phyloP scores from a whole-genome alignment of 2,888 invertebrate genomes.

The Eilema caniola region DNA sequence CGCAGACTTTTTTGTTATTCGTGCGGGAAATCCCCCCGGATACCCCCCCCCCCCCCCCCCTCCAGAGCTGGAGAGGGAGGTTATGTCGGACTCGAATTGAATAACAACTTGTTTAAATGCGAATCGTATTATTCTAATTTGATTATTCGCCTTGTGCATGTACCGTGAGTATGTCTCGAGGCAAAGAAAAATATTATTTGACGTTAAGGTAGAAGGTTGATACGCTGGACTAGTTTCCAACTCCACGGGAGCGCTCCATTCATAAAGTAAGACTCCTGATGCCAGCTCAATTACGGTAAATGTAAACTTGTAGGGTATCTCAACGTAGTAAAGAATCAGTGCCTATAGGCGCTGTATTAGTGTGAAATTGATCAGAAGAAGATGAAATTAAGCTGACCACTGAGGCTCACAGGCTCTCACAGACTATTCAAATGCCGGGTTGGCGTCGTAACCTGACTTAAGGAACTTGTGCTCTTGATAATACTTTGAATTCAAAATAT shows the following conservation, averaged over 20 bases:
- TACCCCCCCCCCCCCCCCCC: no score
- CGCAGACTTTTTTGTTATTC: not conserved
- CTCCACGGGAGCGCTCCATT: not conserved
- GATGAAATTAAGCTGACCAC: not conserved
- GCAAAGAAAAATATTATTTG: not conserved
- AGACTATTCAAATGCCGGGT: no score
- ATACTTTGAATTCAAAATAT: no score
- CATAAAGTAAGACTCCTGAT: not conserved
- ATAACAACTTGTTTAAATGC: not conserved
- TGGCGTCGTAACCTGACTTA: no score
- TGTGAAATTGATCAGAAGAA: no score
- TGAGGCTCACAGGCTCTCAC: not conserved
- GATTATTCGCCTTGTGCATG: not conserved
- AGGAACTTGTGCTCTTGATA: no score
- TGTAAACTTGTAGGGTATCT: not conserved
- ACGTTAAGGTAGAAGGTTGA: not conserved
- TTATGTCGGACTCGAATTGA: not conserved
- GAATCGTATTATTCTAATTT: not conserved
- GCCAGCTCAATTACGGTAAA: not conserved
- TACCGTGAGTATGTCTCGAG: not conserved
- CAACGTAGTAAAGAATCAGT: not conserved
- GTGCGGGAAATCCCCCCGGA: no score
- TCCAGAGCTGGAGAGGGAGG: no score
- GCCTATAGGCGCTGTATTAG: no score
- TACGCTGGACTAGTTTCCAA: not conserved